Evolutionary conservation across 2,113 vertebrate species (phyloP).

Genomic region (Ailuropoda melanoleuca): DNA sequence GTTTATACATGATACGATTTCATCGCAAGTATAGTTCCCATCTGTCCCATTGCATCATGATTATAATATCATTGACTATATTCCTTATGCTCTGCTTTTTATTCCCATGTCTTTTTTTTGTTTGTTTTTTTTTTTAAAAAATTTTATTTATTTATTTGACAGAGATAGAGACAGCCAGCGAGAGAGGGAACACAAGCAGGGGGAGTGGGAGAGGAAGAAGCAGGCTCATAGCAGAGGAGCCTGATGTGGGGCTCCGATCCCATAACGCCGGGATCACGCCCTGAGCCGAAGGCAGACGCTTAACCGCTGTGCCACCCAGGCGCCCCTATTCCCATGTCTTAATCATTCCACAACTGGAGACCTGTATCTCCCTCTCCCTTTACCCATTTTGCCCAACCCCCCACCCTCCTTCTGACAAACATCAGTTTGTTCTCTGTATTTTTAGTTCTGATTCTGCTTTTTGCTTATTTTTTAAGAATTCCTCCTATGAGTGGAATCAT

Average conservation of each 20-base stretch:
- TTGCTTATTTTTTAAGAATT: neutral
- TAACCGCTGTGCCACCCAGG: no score
- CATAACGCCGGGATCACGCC: no score
- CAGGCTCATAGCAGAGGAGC: no score
- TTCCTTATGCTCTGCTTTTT: neutral
- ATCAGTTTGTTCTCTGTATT: neutral
- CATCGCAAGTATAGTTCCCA: neutral
- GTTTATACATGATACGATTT: neutral
- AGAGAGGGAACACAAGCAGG: no score
- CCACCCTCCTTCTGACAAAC: neutral
- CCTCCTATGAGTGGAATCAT: neutral
- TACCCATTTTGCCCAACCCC: neutral
- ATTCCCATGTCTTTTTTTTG: neutral
- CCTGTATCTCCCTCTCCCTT: neutral
- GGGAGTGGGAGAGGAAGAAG: no score
- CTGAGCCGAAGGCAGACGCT: no score
- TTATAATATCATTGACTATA: neutral
- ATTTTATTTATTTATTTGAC: no score
- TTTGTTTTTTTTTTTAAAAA: no score
- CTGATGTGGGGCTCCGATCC: no score
- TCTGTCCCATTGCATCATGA: neutral
- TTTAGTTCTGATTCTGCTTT: neutral
- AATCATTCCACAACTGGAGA: neutral
- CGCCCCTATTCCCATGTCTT: neutral
- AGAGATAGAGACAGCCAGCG: no score